A percentile compares a stretch with the other conserved stretches of the same genome.
Conservation (phyloP, 1,140 invertebrate genomes). For the Neodiprion pinetum region DNA sequence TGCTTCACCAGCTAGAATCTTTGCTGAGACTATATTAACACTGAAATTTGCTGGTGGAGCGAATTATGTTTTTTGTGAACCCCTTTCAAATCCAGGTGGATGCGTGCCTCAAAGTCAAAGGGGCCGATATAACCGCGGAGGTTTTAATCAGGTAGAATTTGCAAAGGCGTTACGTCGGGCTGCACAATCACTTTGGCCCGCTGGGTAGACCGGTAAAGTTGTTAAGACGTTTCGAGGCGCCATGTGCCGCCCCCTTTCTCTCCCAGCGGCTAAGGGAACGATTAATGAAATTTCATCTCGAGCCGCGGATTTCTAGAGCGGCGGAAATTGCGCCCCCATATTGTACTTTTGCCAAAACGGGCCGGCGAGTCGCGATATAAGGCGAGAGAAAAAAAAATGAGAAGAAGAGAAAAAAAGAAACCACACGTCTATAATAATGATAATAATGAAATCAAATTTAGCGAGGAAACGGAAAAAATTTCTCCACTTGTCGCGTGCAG, state of each 20-base stretch:
- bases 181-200: neutral
- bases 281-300: conserved; percentile 6
- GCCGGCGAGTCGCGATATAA: neutral
- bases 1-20: neutral
- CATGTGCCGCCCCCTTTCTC: neutral
- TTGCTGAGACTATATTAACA: too few species aligned
- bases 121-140: neutral
- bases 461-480: too few species aligned
- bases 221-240: conserved; percentile 3
- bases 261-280: neutral
- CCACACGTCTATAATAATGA: too few species aligned
- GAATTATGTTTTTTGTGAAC: too few species aligned
- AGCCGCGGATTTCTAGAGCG: neutral
- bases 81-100: too few species aligned
- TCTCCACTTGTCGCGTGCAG: neutral
- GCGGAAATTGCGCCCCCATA: neutral
- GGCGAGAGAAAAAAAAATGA: too few species aligned
- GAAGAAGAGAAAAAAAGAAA: too few species aligned
- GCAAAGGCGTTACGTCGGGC: neutral
- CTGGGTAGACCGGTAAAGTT: neutral
- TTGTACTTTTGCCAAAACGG: neutral
- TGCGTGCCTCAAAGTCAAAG: too few species aligned
- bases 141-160: neutral
- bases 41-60: too few species aligned
- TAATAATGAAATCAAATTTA: too few species aligned